Percentiles rank a stretch among this genome's conserved stretches.
Conservation (phyloP, 2,797 vertebrate species). For the Esox masquinongy region DNA sequence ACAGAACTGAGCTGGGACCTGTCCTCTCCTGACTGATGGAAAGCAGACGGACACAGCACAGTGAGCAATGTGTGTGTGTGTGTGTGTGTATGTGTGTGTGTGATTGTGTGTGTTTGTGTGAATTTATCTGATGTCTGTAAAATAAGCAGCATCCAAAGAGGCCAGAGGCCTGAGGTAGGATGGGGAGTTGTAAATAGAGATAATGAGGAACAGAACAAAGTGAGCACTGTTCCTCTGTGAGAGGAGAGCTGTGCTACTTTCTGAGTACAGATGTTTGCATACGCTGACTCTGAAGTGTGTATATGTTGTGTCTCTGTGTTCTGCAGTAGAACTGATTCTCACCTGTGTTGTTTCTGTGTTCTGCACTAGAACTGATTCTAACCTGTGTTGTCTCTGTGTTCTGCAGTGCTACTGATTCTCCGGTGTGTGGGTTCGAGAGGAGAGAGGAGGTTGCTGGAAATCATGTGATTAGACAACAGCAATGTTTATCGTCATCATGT, state of each 20-base stretch:
- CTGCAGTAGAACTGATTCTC: slow-evolving; percentile 35
- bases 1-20: slow-evolving; percentile 66
- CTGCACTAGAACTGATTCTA: background rate
- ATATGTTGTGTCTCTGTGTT: background rate
- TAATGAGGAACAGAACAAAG: background rate
- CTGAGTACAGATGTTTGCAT: background rate
- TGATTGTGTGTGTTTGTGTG: slow-evolving; percentile 18
- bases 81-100: too few species aligned
- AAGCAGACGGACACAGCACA: slow-evolving; percentile 60
- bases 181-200: slow-evolving; percentile 3
- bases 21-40: slow-evolving; percentile 65
- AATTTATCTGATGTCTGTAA: slow-evolving; percentile 9
- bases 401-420: slow-evolving; percentile 44
- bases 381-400: slow-evolving; percentile 1
- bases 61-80: slow-evolving; percentile 41
- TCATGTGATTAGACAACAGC: slow-evolving; percentile 48
- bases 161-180: background rate
- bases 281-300: background rate
- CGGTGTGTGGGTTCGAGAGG: slow-evolving; percentile 31
- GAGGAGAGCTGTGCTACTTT: background rate
- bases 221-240: background rate
- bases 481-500: slow-evolving; percentile 46
- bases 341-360: background rate
- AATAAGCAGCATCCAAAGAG: background rate
- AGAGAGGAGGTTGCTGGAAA: slow-evolving; percentile 23